Evolutionary conservation across 2,888 invertebrate species (phyloP), one percentile per base, ranked within the genome.

Genomic region (Taenaris catops): DNA sequence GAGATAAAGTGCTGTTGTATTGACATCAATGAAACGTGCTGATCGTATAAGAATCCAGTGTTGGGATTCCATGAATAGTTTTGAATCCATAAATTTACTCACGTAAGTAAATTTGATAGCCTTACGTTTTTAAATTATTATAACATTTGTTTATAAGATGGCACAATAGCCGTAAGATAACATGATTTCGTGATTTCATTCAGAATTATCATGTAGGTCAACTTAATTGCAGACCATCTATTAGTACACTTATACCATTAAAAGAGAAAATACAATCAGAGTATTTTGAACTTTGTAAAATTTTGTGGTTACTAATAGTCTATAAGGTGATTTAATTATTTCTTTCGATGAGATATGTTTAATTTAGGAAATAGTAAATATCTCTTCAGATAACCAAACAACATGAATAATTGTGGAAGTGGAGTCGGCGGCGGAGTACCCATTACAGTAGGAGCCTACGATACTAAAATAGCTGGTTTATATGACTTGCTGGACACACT

Each of bases 401-500:
- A 41, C 42, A 71, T 71, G 84, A 84, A 83, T 58, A 83, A 78
- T 48, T 78, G 74, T 60, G 68, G 68, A 11, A 47, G 51, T 44
- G 67, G 63, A 44, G 62, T 67, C 44, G 69, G 65, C 18, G 63
- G 58, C 14, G 67, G 66, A 20, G 55, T 69, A 37, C 67, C 67
- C 19, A 53, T 63, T 18, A 68, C 64, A 14, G 72, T 90, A 46
- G 83, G 89, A 24, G 87, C 90, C 40, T 93, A 93, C 72, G 94
- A 95, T 80, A 92, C 95, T 46, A 96, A 96, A 89, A 96, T 97
- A 69, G 97, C 96, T 57, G 99, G 99, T 36, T 90, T 99, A 29
- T 99, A 99, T 81, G 99, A 99, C 86, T 90, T 99, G 68, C 95
- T 97, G 75, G 96, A 97, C 74, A 99, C 99, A 2, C 91, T 99